Evolutionary conservation across 2,797 vertebrate genomes (phyloP).

Genomic region (Telmatherina bonti): DNA sequence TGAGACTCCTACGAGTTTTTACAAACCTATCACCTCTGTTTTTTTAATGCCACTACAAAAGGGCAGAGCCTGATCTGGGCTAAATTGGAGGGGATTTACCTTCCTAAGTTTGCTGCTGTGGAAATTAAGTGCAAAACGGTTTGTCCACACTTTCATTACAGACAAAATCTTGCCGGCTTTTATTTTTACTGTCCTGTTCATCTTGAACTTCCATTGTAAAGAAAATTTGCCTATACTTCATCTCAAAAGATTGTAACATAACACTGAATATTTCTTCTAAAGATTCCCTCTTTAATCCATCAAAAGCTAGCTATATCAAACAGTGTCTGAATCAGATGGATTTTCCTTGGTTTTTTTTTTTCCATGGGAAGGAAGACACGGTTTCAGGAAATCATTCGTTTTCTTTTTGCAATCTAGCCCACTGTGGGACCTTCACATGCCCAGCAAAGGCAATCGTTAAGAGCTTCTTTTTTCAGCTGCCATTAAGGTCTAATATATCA

Average conservation of each 20-base stretch:
- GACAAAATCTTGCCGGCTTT: background rate
- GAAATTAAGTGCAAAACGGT: background rate
- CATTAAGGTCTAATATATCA: slow-evolving; percentile 87
- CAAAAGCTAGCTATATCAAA: slow-evolving; percentile 25
- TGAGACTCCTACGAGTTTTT: background rate
- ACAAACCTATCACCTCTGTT: background rate
- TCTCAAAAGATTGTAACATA: background rate
- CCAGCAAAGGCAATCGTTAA: slow-evolving; percentile 80
- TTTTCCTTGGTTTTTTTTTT: slow-evolving; percentile 50
- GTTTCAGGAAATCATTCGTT: slow-evolving; percentile 78
- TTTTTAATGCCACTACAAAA: background rate
- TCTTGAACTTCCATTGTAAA: background rate
- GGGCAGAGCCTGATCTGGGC: background rate
- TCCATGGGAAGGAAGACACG: slow-evolving; percentile 46
- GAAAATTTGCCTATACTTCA: background rate
- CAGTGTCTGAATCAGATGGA: slow-evolving; percentile 49
- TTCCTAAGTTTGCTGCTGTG: background rate
- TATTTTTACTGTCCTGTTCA: background rate
- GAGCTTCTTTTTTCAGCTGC: slow-evolving; percentile 76
- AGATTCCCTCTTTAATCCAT: slow-evolving; percentile 35
- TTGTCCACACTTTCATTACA: background rate
- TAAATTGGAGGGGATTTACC: background rate
- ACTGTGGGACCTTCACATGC: slow-evolving; percentile 78
- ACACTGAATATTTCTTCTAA: slow-evolving; percentile 8
- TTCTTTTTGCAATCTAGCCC: slow-evolving; percentile 71